phyloP scores from a whole-genome alignment of 2,888 invertebrate species.

The Temnothorax rugatulus region DNA sequence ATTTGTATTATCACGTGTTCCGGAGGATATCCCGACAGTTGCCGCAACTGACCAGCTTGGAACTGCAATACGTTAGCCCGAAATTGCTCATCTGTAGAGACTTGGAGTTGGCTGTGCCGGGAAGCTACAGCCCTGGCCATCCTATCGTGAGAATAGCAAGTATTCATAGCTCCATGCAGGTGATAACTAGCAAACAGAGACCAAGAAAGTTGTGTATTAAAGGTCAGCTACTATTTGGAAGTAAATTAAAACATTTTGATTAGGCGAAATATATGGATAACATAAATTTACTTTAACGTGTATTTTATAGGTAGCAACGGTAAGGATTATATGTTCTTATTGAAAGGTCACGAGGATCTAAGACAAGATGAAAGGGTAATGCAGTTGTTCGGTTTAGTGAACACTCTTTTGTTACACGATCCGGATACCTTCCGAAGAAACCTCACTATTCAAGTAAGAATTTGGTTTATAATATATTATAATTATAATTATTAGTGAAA shows the following conservation, averaged over 20 bases:
- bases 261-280: not conserved
- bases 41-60: constrained; percentile 95
- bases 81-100: constrained; percentile 95
- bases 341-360: constrained; percentile 99
- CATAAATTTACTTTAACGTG: constrained; percentile 10
- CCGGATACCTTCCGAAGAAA: constrained; percentile 98
- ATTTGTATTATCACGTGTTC: constrained; percentile 99
- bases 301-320: constrained; percentile 94
- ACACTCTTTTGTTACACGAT: constrained; percentile 97
- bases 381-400: constrained; percentile 98
- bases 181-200: constrained; percentile 99
- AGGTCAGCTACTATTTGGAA: constrained; percentile 84
- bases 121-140: constrained; percentile 98
- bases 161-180: constrained; percentile 96
- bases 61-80: constrained; percentile 98
- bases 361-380: constrained; percentile 99
- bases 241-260: not conserved
- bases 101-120: constrained; percentile 98
- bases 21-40: constrained; percentile 98
- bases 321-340: constrained; percentile 98
- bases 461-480: not conserved
- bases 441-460: constrained; percentile 88
- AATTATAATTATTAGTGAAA: not conserved
- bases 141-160: constrained; percentile 95
- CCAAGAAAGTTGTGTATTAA: constrained; percentile 97